phyloP scores from a whole-genome alignment of 2,113 vertebrate genomes.

The Petrocephalus zakoni region DNA sequence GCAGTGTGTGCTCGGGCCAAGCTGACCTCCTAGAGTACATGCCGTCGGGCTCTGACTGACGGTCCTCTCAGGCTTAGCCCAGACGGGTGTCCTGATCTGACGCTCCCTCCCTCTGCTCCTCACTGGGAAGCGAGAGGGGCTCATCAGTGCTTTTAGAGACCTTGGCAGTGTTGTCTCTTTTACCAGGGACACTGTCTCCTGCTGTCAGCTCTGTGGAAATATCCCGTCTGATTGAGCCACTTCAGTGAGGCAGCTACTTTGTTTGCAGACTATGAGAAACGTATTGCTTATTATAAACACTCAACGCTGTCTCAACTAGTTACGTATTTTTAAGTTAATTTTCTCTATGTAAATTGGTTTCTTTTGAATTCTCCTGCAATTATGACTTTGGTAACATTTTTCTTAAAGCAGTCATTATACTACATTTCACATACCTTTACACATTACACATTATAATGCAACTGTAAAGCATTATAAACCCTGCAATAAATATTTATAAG shows the following conservation, averaged over 20 bases:
- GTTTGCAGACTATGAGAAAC: neutral
- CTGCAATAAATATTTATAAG: too few relatives aligned
- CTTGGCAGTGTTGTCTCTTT: neutral
- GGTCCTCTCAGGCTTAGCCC: neutral
- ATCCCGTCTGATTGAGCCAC: neutral
- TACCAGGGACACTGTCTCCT: neutral
- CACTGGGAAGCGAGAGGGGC: neutral
- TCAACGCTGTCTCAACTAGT: neutral
- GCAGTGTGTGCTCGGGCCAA: neutral
- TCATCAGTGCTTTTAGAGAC: neutral
- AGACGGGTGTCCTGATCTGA: neutral
- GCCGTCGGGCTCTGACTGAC: neutral
- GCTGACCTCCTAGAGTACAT: neutral
- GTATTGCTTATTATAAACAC: neutral
- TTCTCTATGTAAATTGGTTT: neutral
- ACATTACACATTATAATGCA: too few relatives aligned
- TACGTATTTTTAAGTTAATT: neutral
- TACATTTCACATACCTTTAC: too few relatives aligned
- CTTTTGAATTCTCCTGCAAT: neutral
- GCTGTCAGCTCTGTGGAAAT: neutral
- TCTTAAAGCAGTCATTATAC: too few relatives aligned
- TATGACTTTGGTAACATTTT: neutral
- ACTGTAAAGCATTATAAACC: too few relatives aligned
- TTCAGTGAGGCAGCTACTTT: neutral
- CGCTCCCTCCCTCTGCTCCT: neutral